Conservation (phyloP, 2,888 invertebrate species). For the Ptychoptera contaminata region DNA sequence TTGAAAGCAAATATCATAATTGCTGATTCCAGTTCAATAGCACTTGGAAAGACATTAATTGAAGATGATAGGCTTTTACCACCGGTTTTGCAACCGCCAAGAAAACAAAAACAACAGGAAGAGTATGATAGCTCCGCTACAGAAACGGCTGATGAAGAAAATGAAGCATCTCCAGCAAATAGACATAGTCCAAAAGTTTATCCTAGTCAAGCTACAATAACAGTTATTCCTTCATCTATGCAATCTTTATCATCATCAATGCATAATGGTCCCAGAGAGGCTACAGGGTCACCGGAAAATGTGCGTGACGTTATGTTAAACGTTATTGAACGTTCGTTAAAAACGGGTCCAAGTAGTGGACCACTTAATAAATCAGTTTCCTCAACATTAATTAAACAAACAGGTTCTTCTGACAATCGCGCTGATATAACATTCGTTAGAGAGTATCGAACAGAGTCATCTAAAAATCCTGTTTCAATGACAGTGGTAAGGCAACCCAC, state of each 20-base stretch:
- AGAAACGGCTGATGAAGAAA: slow-evolving; percentile 80
- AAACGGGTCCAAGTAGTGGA: slow-evolving; percentile 37
- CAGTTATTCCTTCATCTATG: slow-evolving; percentile 21
- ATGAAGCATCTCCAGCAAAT: slow-evolving; percentile 40
- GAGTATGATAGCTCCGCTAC: slow-evolving; percentile 62
- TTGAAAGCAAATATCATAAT: slow-evolving; percentile 6
- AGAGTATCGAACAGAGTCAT: slow-evolving; percentile 29
- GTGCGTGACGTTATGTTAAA: slow-evolving; percentile 70
- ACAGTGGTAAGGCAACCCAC: slow-evolving; percentile 10
- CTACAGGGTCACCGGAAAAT: slow-evolving; percentile 43
- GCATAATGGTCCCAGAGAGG: slow-evolving; percentile 20
- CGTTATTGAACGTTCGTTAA: slow-evolving; percentile 67
- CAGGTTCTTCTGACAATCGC: slow-evolving; percentile 10
- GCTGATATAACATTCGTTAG: slow-evolving; percentile 28
- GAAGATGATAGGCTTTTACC: slow-evolving; percentile 27
- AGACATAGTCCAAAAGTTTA: slow-evolving; percentile 34
- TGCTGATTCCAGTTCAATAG: slow-evolving; percentile 10
- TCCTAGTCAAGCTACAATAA: slow-evolving; percentile 29
- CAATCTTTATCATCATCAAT: slow-evolving; percentile 10
- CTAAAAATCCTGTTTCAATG: neutral
- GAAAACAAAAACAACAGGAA: slow-evolving; percentile 35
- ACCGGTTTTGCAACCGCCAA: slow-evolving; percentile 29
- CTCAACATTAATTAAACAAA: slow-evolving; percentile 9
- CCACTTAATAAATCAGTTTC: slow-evolving; percentile 25
- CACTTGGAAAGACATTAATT: slow-evolving; percentile 8